Evolutionary conservation across 2,888 invertebrate genomes (phyloP).

Genomic region (Galeruca laticollis): DNA sequence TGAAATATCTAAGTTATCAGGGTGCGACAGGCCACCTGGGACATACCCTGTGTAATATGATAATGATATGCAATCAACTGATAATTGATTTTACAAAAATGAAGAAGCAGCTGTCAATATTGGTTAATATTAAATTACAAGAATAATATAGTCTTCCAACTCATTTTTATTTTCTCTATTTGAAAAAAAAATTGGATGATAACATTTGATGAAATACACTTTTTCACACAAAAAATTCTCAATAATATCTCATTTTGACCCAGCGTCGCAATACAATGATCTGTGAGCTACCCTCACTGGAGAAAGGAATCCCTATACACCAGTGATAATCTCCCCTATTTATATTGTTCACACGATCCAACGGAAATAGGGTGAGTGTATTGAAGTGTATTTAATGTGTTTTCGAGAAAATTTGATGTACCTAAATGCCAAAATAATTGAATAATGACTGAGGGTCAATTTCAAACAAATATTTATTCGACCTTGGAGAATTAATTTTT

Average conservation of each 20-base stretch:
- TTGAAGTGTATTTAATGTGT: slow-evolving; percentile 31
- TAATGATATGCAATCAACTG: no score
- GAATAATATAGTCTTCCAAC: no score
- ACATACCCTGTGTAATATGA: no score
- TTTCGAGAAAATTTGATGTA: slow-evolving; percentile 31
- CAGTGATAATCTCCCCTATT: slow-evolving; percentile 34
- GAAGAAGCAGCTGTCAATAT: no score
- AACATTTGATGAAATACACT: neutral
- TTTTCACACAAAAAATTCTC: neutral
- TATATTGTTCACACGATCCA: slow-evolving; percentile 32
- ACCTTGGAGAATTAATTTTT: neutral
- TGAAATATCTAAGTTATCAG: no score
- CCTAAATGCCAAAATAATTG: slow-evolving; percentile 32
- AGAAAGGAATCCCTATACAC: slow-evolving; percentile 28
- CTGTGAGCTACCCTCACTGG: slow-evolving; percentile 19
- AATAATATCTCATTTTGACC: slow-evolving; percentile 12
- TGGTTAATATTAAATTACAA: no score
- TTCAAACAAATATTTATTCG: slow-evolving; percentile 17
- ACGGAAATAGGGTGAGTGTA: slow-evolving; percentile 27
- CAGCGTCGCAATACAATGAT: slow-evolving; percentile 4
- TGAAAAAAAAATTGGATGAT: neutral
- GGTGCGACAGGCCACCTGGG: no score
- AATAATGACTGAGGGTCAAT: slow-evolving; percentile 32
- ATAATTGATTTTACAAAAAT: no score
- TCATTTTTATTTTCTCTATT: no score